Conservation (phyloP, 2,797 vertebrate genomes). For the Limosa lapponica region DNA sequence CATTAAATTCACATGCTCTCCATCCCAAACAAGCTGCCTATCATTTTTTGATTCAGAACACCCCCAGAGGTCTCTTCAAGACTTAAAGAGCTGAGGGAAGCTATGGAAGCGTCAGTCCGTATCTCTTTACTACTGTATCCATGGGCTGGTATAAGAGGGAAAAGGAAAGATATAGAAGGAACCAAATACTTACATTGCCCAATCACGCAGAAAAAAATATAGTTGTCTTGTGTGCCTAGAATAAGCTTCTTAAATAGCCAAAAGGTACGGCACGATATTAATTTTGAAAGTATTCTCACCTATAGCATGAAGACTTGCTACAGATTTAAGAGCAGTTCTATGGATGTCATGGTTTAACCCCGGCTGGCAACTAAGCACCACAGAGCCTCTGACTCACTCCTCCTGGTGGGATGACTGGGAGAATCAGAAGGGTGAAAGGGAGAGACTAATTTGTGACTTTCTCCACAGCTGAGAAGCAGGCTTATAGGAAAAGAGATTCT, state of each 20-base stretch:
- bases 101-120: not conserved
- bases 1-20: not conserved
- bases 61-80: not conserved
- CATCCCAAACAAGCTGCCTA: not conserved
- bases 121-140: not conserved
- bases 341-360: not conserved
- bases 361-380: not conserved
- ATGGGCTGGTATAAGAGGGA: not conserved
- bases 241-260: not conserved
- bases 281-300: not conserved
- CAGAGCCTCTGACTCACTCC: not conserved
- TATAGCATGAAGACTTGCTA: not conserved
- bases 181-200: not conserved
- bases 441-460: not conserved
- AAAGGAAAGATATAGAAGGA: not conserved
- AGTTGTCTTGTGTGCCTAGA: not conserved
- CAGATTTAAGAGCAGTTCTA: not conserved
- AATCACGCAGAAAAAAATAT: no score
- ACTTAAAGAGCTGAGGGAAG: not conserved
- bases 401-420: accelerated
- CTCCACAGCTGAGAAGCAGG: not conserved
- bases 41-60: not conserved
- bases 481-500: not conserved
- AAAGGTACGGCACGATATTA: not conserved
- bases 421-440: not conserved